These are phyloP conservation scores for Dolichomitus sp. DNA, from an alignment of 2,888 invertebrate species.

Conservation along the genomic window DNA sequence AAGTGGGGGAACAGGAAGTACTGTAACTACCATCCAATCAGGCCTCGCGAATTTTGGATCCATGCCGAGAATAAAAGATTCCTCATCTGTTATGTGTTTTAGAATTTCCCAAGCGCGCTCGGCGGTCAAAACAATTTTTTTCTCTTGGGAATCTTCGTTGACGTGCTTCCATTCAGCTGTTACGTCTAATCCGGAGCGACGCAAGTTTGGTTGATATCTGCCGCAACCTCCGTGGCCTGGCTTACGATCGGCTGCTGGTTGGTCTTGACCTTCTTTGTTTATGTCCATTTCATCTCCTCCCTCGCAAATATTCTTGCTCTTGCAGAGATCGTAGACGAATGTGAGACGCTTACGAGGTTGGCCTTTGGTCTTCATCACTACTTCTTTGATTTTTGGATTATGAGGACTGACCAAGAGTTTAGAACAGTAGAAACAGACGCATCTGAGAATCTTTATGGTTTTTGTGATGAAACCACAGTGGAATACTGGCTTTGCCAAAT, in stretches of 20 bases:
- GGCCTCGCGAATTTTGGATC: conserved; percentile 99
- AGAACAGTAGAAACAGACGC: conserved; percentile 99
- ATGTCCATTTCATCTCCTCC: conserved; percentile 99
- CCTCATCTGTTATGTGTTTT: conserved; percentile 98
- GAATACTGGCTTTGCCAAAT: conserved; percentile 99
- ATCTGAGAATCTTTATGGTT: conserved; percentile 98
- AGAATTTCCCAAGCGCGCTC: conserved; percentile 99
- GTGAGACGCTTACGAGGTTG: conserved; percentile 97
- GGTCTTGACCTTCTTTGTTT: conserved; percentile 91
- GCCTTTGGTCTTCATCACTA: conserved; percentile 98
- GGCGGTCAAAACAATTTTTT: conserved; percentile 97
- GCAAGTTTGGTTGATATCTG: conserved; percentile 97
- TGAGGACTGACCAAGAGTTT: conserved; percentile 98
- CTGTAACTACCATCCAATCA: conserved; percentile 99
- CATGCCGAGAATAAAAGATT: conserved; percentile 97
- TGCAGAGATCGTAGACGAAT: conserved; percentile 99
- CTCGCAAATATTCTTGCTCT: conserved; percentile 99
- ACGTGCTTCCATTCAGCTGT: conserved; percentile 99
- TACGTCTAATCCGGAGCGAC: conserved; percentile 96
- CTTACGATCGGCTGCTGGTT: conserved; percentile 87
- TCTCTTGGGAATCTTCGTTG: conserved; percentile 99
- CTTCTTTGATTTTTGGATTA: conserved; percentile 97
- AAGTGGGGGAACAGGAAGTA: conserved; percentile 98
- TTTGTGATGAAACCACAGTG: conserved; percentile 99
- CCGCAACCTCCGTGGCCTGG: conserved; percentile 98